Percentiles rank a stretch among this genome's conserved stretches.
phyloP scores from a whole-genome alignment of 2,888 invertebrate species.

The Oscheius myriophilus region DNA sequence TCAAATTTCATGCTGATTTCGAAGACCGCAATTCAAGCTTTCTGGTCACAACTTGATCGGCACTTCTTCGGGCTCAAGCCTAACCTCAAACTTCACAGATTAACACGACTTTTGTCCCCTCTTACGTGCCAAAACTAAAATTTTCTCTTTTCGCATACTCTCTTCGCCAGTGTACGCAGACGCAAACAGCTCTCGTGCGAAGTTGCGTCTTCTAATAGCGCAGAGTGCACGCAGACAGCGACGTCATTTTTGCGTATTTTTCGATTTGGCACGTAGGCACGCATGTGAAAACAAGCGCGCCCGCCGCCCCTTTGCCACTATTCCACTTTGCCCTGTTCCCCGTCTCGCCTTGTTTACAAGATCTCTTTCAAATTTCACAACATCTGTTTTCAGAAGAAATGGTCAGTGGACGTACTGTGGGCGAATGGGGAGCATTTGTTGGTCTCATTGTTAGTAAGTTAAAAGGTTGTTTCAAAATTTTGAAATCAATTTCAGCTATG shows the following conservation, averaged over 20 bases:
- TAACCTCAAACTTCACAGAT: no score
- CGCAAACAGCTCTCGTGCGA: no score
- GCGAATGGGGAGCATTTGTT: conserved; percentile 50
- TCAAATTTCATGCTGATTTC: no score
- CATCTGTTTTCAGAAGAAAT: not conserved
- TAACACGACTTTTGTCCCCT: no score
- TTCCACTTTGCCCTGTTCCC: no score
- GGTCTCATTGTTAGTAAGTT: conserved; percentile 55
- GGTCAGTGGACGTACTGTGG: conserved; percentile 34
- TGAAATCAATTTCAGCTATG: conserved; percentile 48
- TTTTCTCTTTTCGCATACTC: no score
- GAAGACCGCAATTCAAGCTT: no score
- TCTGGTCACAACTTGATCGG: no score
- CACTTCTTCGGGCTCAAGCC: no score
- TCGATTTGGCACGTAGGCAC: conserved; percentile 18
- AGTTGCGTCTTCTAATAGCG: not conserved
- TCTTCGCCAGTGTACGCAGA: no score
- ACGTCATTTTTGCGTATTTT: conserved; percentile 11
- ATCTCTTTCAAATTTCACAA: not conserved
- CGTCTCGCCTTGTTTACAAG: not conserved
- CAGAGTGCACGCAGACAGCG: conserved; percentile 13
- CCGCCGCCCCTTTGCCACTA: conserved; percentile 1
- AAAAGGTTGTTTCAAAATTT: not conserved
- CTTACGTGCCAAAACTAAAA: no score
- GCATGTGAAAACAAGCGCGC: not conserved